Evolutionary conservation across 2,113 vertebrate genomes (phyloP).

Genomic region (Crotalus tigris): DNA sequence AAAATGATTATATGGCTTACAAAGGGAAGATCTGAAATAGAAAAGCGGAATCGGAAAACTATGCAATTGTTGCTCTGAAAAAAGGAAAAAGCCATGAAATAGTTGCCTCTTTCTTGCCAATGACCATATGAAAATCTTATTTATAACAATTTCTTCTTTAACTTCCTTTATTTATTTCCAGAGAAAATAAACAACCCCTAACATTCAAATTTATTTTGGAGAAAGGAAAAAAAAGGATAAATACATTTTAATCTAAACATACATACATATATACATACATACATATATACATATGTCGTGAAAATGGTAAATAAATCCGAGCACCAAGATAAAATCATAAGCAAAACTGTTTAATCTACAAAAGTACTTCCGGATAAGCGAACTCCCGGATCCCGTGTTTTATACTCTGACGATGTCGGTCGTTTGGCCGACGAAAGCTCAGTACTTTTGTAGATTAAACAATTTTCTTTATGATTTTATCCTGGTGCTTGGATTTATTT

Average conservation of each 20-base stretch:
- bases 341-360: no score
- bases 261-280: not conserved
- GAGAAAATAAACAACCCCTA: slow-evolving; percentile 40
- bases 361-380: no score
- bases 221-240: slow-evolving; percentile 41
- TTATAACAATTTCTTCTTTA: slow-evolving; percentile 35
- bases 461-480: no score
- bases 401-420: no score
- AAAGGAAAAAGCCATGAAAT: slow-evolving; percentile 11
- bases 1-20: slow-evolving; percentile 6
- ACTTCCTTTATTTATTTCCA: slow-evolving; percentile 21
- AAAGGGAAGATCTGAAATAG: not conserved
- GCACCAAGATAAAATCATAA: no score
- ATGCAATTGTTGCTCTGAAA: not conserved
- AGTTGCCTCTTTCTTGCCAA: slow-evolving; percentile 28
- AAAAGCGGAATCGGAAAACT: not conserved
- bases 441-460: no score
- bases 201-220: slow-evolving; percentile 50
- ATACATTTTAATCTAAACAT: slow-evolving; percentile 21
- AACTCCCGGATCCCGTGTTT: no score
- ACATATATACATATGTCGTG: no score
- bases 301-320: no score
- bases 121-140: slow-evolving; percentile 25
- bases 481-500: no score
- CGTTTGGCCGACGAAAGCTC: no score